phyloP scores from a whole-genome alignment of 2,888 invertebrate species.

The Volucella zonaria region DNA sequence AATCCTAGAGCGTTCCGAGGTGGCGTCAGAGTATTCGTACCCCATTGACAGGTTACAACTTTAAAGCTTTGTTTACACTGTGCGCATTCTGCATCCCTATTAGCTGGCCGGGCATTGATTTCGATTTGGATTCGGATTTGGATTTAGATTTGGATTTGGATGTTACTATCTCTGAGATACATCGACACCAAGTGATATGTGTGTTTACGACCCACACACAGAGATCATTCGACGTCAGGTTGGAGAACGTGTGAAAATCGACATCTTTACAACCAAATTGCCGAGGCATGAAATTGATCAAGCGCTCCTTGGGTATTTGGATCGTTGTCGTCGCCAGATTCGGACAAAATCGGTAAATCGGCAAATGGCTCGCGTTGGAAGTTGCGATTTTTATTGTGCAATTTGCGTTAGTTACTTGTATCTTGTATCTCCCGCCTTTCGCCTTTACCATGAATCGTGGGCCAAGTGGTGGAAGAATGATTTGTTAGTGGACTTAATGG shows the following conservation, averaged over 20 bases:
- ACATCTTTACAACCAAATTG: conserved; percentile 51
- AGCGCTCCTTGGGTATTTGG: conserved; percentile 53
- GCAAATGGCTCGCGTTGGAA: conserved; percentile 35
- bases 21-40: conserved; percentile 20
- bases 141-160: too few species aligned
- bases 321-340: conserved; percentile 37
- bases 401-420: conserved; percentile 6
- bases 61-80: conserved; percentile 55
- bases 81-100: conserved; percentile 41
- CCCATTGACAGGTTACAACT: conserved; percentile 51
- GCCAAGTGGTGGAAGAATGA: conserved; percentile 28
- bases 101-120: not conserved
- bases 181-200: conserved; percentile 27
- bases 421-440: not conserved
- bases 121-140: too few species aligned
- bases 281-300: conserved; percentile 59
- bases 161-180: not conserved
- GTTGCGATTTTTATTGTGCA: conserved; percentile 51
- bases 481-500: conserved; percentile 43
- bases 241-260: conserved; percentile 66
- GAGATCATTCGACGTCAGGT: conserved; percentile 5
- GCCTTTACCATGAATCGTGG: conserved; percentile 4
- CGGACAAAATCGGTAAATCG: not conserved
- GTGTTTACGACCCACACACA: conserved; percentile 53
- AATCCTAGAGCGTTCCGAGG: conserved; percentile 14